phyloP scores from a whole-genome alignment of 1,140 invertebrate species.

The Eumeta japonica region DNA sequence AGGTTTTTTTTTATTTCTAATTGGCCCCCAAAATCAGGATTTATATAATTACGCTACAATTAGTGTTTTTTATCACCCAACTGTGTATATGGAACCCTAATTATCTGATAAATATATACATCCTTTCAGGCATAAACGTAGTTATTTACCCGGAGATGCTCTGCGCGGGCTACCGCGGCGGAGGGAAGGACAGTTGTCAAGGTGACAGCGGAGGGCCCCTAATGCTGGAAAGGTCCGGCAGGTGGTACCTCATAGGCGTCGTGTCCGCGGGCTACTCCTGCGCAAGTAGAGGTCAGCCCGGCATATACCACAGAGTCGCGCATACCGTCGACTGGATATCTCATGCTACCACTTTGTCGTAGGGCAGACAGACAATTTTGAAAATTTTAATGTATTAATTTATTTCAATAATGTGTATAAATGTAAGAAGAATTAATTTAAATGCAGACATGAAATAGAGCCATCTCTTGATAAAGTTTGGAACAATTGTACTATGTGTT shows the following conservation, averaged over 20 bases:
- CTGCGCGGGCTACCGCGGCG: conserved; percentile 90
- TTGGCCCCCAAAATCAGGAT: background rate
- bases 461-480: too few species aligned
- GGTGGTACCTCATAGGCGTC: conserved; percentile 82
- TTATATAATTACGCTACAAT: too few species aligned
- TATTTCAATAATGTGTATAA: too few species aligned
- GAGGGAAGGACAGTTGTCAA: conserved; percentile 74
- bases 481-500: too few species aligned
- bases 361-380: too few species aligned
- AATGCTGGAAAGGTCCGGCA: conserved; percentile 80
- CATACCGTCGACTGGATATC: conserved; percentile 92
- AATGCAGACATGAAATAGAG: too few species aligned
- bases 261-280: conserved; percentile 93
- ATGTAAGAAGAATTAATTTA: too few species aligned
- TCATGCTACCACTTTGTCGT: conserved; percentile 56
- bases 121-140: conserved; percentile 76
- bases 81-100: too few species aligned
- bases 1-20: too few species aligned
- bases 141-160: conserved; percentile 96
- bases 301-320: conserved; percentile 91
- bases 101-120: background rate
- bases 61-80: too few species aligned
- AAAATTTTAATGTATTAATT: too few species aligned
- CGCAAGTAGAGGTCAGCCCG: conserved; percentile 86
- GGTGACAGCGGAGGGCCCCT: conserved; percentile 87